Evolutionary conservation across 2,888 invertebrate genomes (phyloP).

Genomic region (Eilema sororculum): DNA sequence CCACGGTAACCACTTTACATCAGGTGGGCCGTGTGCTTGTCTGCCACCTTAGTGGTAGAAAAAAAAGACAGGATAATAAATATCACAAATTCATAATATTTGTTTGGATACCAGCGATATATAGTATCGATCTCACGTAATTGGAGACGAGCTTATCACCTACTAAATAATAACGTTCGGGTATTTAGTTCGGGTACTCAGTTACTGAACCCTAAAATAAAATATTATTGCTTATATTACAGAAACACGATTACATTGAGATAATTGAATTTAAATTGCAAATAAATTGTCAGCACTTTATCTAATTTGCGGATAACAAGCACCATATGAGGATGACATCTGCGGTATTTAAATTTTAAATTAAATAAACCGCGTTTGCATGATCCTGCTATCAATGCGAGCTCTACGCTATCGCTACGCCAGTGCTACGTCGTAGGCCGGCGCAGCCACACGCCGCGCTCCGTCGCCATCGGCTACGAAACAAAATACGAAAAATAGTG

Average conservation of each 20-base stretch:
- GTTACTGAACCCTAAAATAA: too few species aligned
- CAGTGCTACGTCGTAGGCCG: constrained; percentile 82
- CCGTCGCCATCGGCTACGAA: constrained; percentile 58
- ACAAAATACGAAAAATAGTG: constrained; percentile 58
- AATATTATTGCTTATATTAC: not conserved
- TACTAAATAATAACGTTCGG: too few species aligned
- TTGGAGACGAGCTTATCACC: too few species aligned
- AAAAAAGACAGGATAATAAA: not conserved
- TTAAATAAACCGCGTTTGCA: constrained; percentile 32
- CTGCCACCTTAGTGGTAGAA: too few species aligned
- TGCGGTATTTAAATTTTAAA: constrained; percentile 36
- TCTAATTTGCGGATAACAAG: not conserved
- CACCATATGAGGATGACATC: constrained; percentile 20
- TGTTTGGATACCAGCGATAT: not conserved
- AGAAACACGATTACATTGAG: constrained; percentile 11
- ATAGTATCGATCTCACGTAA: too few species aligned
- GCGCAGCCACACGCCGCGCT: constrained; percentile 76
- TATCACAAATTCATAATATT: not conserved
- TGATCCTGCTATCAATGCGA: constrained; percentile 19
- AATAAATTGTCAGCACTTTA: not conserved
- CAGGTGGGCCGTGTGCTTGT: too few species aligned
- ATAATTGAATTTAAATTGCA: constrained; percentile 2
- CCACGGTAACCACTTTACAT: too few species aligned
- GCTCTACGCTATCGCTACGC: constrained; percentile 48
- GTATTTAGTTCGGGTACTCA: too few species aligned